phyloP scores from a whole-genome alignment of 1,140 invertebrate species.

The Antheraea mylitta region DNA sequence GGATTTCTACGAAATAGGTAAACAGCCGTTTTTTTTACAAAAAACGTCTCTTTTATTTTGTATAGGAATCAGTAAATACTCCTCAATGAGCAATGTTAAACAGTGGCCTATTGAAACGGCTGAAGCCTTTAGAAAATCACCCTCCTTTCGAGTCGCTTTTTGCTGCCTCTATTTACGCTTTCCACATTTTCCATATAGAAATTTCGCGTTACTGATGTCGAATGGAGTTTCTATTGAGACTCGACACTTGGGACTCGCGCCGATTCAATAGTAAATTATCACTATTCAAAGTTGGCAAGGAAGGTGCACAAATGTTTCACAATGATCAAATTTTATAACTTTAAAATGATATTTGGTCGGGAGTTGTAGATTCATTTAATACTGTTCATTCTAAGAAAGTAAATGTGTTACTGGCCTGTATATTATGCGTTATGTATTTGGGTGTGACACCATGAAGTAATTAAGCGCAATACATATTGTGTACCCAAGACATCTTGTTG shows the following conservation, averaged over 20 bases:
- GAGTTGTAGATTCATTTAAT: no score
- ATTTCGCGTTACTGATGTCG: conserved; percentile 53
- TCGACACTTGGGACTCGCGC: conserved; percentile 53
- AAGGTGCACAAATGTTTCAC: neutral
- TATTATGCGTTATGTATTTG: no score
- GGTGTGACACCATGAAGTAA: no score
- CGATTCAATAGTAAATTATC: conserved; percentile 66
- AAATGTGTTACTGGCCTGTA: no score
- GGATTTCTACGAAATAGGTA: conserved; percentile 8
- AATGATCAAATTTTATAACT: neutral
- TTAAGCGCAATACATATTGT: no score
- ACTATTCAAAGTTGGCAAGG: conserved; percentile 51
- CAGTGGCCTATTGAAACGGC: conserved; percentile 65
- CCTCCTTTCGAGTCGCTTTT: conserved; percentile 66
- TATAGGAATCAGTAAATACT: conserved; percentile 61
- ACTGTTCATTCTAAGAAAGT: no score
- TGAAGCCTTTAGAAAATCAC: conserved; percentile 73
- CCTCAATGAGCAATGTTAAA: conserved; percentile 69
- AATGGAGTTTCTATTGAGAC: conserved; percentile 55
- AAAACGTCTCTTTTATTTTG: conserved; percentile 36
- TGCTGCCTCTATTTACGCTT: conserved; percentile 65
- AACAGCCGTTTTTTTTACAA: conserved; percentile 32
- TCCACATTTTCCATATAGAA: conserved; percentile 71
- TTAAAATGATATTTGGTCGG: no score
- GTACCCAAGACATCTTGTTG: no score